phyloP scores from a whole-genome alignment of 2,888 invertebrate species.

The Tipula lateralis region DNA sequence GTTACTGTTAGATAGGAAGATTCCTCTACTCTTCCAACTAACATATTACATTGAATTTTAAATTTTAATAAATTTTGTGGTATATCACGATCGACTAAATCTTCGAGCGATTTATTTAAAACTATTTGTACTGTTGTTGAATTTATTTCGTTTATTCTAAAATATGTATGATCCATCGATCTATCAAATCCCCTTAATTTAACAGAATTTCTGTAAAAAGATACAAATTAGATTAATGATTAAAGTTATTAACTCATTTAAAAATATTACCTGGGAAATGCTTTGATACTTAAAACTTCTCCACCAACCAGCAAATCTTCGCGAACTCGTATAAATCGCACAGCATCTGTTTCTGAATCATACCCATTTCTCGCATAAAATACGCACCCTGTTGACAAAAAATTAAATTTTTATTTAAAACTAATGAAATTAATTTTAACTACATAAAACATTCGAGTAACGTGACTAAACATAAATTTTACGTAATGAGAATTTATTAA shows the following conservation, averaged over 20 bases:
- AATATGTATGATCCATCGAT: constrained; percentile 46
- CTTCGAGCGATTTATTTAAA: constrained; percentile 70
- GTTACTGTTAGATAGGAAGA: constrained; percentile 79
- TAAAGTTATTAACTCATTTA: not conserved
- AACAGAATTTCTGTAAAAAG: constrained; percentile 38
- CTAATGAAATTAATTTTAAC: too few species aligned
- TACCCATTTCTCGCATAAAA: constrained; percentile 64
- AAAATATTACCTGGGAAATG: constrained; percentile 63
- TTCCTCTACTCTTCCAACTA: constrained; percentile 49
- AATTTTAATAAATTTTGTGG: constrained; percentile 81
- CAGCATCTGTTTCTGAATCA: constrained; percentile 58
- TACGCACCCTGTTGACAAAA: constrained; percentile 62
- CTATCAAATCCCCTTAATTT: constrained; percentile 43
- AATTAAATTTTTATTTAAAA: too few species aligned
- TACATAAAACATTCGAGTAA: too few species aligned
- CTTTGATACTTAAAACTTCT: constrained; percentile 72
- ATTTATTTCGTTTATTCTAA: constrained; percentile 61
- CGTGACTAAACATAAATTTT: too few species aligned
- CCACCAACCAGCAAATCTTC: constrained; percentile 74
- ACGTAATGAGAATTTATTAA: too few species aligned
- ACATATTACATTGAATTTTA: constrained; percentile 60
- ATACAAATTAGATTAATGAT: not conserved
- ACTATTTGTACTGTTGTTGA: constrained; percentile 70
- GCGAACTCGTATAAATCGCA: constrained; percentile 78
- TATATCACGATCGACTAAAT: constrained; percentile 72